A percentile compares a stretch with the other conserved stretches of the same genome.
Conservation (phyloP, 92 coral and sea anemone species). For the Desmophyllum pertusum region DNA sequence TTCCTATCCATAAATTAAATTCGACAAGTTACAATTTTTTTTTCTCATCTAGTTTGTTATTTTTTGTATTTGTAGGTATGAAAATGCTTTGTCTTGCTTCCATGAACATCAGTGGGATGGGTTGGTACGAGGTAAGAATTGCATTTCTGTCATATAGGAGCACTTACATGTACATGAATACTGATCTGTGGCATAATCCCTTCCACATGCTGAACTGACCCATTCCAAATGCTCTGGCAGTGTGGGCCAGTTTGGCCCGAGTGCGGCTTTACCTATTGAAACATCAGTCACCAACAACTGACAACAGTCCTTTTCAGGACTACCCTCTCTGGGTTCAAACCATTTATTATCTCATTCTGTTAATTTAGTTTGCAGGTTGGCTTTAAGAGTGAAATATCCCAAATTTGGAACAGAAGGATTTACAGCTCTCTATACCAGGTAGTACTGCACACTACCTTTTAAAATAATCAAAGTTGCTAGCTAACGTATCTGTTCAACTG, state of each 20-base stretch:
- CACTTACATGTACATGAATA: neutral
- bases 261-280: too few species aligned
- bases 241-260: too few species aligned
- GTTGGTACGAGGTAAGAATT: constrained; percentile 73
- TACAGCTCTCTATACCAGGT: constrained; percentile 99
- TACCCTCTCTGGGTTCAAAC: too few species aligned
- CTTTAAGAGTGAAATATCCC: constrained; percentile 90
- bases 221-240: too few species aligned
- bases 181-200: neutral
- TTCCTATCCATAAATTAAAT: too few species aligned
- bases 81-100: constrained; percentile 83
- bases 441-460: neutral
- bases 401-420: constrained; percentile 98
- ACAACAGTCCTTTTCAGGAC: too few species aligned
- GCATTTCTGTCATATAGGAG: neutral
- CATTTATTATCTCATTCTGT: too few species aligned
- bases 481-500: too few species aligned
- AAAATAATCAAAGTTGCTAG: too few species aligned
- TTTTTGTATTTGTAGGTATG: constrained; percentile 68
- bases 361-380: constrained; percentile 86
- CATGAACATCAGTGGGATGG: constrained; percentile 96
- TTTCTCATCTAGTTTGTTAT: neutral
- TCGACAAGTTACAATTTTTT: too few species aligned
- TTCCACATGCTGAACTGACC: too few species aligned
- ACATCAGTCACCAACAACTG: neutral